Base-by-base conservation (phyloP, 2,797 vertebrate genomes). In the Chrosomus eos region DNA sequence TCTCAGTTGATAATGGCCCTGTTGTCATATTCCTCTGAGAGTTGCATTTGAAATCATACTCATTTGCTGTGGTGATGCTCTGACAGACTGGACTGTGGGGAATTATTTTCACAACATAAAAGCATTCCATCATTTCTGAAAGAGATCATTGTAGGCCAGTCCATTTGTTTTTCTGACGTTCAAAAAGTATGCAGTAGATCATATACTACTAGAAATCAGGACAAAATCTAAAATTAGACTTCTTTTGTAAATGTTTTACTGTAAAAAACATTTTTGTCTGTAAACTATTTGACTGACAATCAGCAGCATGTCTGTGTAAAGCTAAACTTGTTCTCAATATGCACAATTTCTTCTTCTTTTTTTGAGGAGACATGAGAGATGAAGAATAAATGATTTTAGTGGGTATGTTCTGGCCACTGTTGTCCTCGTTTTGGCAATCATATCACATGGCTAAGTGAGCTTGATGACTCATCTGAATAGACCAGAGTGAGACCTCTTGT, bases 21-120 rank as follows among this genome's bases (percentile, higher is more conserved):
- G 53, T 77, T 84, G 58, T 84, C 3, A 26, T 31, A 67, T 75
- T 40, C 51, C 26, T 76, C 40, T 55, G 38, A 72, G 53, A 82
- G 67, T 33, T 80, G 28, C 26, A 36, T 80, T 31, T 38, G 36
- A 66, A 83, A 74, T 74, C 23, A 48, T 38, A 43, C 48, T 51
- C 18, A 13, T 74, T 31, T 74, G 38, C 2, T 9, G 26, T 31
- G 19, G 87, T 88, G 87, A 83, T 88, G 86, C 90, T 92, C 83
- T 88, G 86, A 89, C 83, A 87, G 80, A 91, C 92, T 93, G 91
- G 90, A 89, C 84, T 90, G 89, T 90, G 89, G 90, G 91, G 31
- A 92, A 91, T 90, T 88, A 89, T 90, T 90, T 86, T 83, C 58
- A 60, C 80, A 45, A 33, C n/a, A 81, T 58, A 72, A 33, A 33